Evolutionary conservation across 2,797 vertebrate genomes (phyloP), one percentile per base, ranked within the genome.

Genomic region (Liparis tanakae): DNA sequence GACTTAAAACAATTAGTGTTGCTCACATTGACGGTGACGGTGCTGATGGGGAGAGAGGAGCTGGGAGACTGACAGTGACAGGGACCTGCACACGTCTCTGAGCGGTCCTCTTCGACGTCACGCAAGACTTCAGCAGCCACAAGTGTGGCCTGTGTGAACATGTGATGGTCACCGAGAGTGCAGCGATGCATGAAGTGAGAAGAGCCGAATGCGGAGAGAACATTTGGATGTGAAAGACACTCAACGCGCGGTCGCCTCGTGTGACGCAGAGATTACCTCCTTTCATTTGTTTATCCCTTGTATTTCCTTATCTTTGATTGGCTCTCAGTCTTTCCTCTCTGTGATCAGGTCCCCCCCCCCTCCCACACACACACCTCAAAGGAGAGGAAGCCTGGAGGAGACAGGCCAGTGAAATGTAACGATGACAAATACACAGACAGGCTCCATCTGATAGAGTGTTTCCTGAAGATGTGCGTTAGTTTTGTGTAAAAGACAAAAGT

Each of bases 221-320:
- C 67, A 82, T 61, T 58, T 77, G 76, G 82, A 85, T 70, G 76
- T 1, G 82, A 83, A 73, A 80, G 76, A 80, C 55, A 37, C 61
- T 74, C 76, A 46, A 67, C 77, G 37, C 46, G 65, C 43, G 22
- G 57, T 68, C 22, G 65, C 69, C 78, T 82, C 79, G 73, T 72
- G 79, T 92, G 92, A 92, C 60, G 63, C 87, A 78, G 83, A 2
- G 59, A 76, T 83, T 77, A 76, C 73, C 67, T 84, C 81, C 85
- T 88, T 87, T 88, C 81, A 87, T 89, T 83, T 79, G 64, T 76
- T 78, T 75, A 85, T 87, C 85, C 87, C 82, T 85, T 89, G 84
- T 82, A 88, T 87, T 88, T 74, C 79, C 85, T 91, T 92, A 90
- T 91, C 88, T 89, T 79, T 85, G 71, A 89, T 83, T 76, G 77